Evolutionary conservation across 2,888 invertebrate species (phyloP).

Genomic region (Sipha maydis): DNA sequence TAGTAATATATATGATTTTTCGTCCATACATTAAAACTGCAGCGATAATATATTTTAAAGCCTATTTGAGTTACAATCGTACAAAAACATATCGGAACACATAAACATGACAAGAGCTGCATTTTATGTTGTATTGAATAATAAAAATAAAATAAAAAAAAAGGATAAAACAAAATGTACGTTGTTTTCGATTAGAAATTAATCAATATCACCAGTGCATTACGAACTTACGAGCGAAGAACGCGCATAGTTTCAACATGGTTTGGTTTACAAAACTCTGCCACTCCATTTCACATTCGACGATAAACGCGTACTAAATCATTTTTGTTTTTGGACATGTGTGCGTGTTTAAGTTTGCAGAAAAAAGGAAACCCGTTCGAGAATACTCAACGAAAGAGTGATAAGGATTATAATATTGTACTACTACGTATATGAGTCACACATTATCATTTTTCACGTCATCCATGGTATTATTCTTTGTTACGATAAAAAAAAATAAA

Average conservation of each 20-base stretch:
- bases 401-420: not conserved
- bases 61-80: too few relatives aligned
- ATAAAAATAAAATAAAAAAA: not conserved
- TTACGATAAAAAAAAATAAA: too few relatives aligned
- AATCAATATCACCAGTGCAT: not conserved
- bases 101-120: too few relatives aligned
- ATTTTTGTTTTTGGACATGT: not conserved
- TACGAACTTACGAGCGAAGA: too few relatives aligned
- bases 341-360: not conserved
- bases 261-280: not conserved
- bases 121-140: not conserved
- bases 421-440: not conserved
- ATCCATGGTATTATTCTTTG: not conserved
- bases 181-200: not conserved
- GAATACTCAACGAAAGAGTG: not conserved
- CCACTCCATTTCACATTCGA: conserved; percentile 24
- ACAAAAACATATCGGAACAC: too few relatives aligned
- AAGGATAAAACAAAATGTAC: not conserved
- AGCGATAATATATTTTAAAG: too few relatives aligned
- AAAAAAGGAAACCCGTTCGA: not conserved
- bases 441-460: not conserved
- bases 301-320: conserved; percentile 20
- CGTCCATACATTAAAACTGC: too few relatives aligned
- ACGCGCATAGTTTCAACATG: not conserved
- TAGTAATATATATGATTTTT: too few relatives aligned